Evolutionary conservation across 2,113 vertebrate species (phyloP), one percentile per base, ranked within the genome.

Genomic region (Hucho hucho): DNA sequence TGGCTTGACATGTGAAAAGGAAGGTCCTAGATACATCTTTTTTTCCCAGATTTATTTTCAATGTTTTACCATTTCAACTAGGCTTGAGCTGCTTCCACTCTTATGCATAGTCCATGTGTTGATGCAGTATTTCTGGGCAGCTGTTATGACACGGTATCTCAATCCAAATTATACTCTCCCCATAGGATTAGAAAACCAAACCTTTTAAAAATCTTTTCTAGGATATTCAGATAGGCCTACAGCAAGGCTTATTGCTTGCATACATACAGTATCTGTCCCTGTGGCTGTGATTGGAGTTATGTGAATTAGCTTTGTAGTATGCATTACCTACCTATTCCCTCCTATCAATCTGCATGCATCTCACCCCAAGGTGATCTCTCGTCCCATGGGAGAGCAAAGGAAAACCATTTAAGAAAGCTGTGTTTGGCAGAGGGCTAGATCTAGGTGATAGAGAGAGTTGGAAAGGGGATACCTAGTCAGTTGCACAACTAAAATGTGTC

Each of bases 371-470:
- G 24, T 24, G 9, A n/a, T 61, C 6, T 49, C 64, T 28, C 1
- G 14, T 18, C 56, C 69, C 22, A 2, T 14, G 64, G 67, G 72
- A 70, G 47, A 26, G n/a, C 53, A 69, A 28, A 67, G 67, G 77
- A 37, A 37, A 37, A 7, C 0, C 32, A 80, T 82, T 82, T 85
- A 43, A 82, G 73, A 43, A 43, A 43, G 37, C 37, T 43, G 37
- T 71, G 66, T 43, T 28, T 43, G 70, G 53, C 49, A 65, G 74
- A 59, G 74, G 28, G 37, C 67, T 75, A 22, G 69, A 37, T 69
- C 53, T 7, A 61, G 20, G 58, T 6, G 58, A 61, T 6, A 37
- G 28, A 28, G 28, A 43, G 37, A 43, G 37, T 11, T 11, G 9
- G 37, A 43, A 11, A 43, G 9, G 7, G 9, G 37, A 43, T 43